Percentiles rank a stretch among this genome's conserved stretches.
Conservation (phyloP, 2,888 invertebrate species). For the Amblyjoppa fuscipennis region DNA sequence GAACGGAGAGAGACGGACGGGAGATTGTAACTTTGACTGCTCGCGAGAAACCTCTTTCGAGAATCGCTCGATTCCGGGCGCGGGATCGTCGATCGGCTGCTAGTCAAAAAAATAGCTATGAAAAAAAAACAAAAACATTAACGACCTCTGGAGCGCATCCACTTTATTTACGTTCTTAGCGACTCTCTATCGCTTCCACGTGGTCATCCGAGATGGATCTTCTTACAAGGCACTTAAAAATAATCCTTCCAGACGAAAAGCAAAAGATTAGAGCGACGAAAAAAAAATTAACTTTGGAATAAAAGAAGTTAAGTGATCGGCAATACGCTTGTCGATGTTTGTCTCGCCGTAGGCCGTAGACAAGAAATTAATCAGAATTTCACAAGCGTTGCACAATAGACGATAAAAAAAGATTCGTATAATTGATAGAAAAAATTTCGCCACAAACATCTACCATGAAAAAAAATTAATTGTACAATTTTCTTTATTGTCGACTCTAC, state of each 20-base stretch:
- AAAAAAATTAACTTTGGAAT: slow-evolving; percentile 17
- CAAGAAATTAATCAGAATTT: slow-evolving; percentile 55
- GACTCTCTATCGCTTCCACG: not conserved
- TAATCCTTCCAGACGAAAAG: not conserved
- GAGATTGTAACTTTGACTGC: slow-evolving; percentile 40
- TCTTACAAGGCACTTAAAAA: slow-evolving; percentile 28
- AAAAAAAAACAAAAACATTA: slow-evolving; percentile 42
- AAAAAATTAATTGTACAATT: no score
- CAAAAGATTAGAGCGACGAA: not conserved
- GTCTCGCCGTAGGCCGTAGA: slow-evolving; percentile 12
- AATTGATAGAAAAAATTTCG: no score
- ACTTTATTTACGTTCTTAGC: slow-evolving; percentile 32
- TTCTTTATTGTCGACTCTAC: no score
- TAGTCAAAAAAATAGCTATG: slow-evolving; percentile 57
- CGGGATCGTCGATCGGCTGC: slow-evolving; percentile 27
- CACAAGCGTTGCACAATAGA: not conserved
- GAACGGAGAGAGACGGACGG: slow-evolving; percentile 13
- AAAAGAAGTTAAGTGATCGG: slow-evolving; percentile 45
- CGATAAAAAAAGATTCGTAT: not conserved
- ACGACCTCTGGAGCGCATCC: slow-evolving; percentile 21
- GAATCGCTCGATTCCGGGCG: slow-evolving; percentile 49
- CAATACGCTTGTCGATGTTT: slow-evolving; percentile 31
- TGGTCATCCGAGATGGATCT: slow-evolving; percentile 34
- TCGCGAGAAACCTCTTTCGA: slow-evolving; percentile 54
- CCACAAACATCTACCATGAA: no score